Base-by-base conservation (phyloP, 2,888 invertebrate genomes). In the Caenorhabditis macrosperma region DNA sequence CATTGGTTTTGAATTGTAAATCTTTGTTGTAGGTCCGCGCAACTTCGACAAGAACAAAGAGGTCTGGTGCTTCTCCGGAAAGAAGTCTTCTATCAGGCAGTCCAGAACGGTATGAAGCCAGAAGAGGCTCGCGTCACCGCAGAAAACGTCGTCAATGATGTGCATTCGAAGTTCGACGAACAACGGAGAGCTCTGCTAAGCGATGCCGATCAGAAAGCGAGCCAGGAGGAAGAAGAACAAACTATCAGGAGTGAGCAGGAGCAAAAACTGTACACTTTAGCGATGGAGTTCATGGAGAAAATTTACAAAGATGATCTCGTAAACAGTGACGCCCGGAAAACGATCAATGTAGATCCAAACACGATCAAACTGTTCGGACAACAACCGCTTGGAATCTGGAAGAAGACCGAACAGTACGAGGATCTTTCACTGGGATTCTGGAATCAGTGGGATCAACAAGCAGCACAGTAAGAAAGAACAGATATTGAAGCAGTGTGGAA, bases 31-130 rank as follows among this genome's bases (percentile, higher is more conserved):
- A 80, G 75, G 33, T 61, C 68, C 1, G 48, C 57, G 3, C 77
- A 81, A 54, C 33, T 69, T 1, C 59, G 77, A 15, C 81, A 81
- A 67, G 82, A 78, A 48, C 55, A 68, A 50, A 52, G 79, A 52
- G 84, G 82, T 6, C 63, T 82, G 17, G 78, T 82, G 10, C 66
- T 82, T 7, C 63, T 87, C 15, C 63, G 87, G 48, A 82, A 86
- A 33, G 88, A 88, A 71, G 85, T 88, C 44, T 87, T 87, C 67
- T 86, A 87, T 52, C 86, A 87, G 71, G 87, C 88, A n/a, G 68
- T 84, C 9, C 87, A 86, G 48, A 74, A 79, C n/a, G 88, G 87
- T 22, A 80, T 71, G 22, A 71, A 55, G 9, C 77, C 84, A 2
- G 71, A 68, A 17, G 84, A 86, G 50, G 87, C 87, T 7, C 83